A percentile compares a stretch with the other conserved stretches of the same genome.
Evolutionary conservation across 2,888 invertebrate genomes (phyloP).

Genomic region (Bedellia somnulentella): DNA sequence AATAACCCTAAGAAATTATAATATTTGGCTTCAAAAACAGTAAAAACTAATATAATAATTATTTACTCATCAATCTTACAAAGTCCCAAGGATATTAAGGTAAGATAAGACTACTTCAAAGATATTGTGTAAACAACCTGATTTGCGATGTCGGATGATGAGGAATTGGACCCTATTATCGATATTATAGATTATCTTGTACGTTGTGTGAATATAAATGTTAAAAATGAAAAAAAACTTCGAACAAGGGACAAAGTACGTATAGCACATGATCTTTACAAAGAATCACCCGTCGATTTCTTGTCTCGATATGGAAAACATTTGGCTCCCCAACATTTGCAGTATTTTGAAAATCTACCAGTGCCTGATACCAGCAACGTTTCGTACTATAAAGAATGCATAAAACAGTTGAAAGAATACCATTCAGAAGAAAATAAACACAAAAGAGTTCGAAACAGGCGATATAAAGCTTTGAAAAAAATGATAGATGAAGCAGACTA

Average conservation of each 20-base stretch:
- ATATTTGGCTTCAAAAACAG: too few relatives aligned
- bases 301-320: constrained; percentile 76
- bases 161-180: constrained; percentile 33
- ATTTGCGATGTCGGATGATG: constrained; percentile 9
- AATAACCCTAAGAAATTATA: too few relatives aligned
- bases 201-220: constrained; percentile 64
- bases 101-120: background rate
- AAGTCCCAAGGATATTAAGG: too few relatives aligned
- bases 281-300: constrained; percentile 70
- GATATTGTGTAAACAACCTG: background rate
- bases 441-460: constrained; percentile 72
- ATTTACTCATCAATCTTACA: too few relatives aligned
- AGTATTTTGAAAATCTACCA: constrained; percentile 62
- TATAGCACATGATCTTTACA: constrained; percentile 67
- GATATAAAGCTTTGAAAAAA: constrained; percentile 79
- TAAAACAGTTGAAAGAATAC: constrained; percentile 63
- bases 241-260: constrained; percentile 67
- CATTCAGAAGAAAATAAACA: constrained; percentile 50
- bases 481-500: constrained; percentile 72
- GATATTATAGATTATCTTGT: constrained; percentile 67
- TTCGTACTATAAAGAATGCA: constrained; percentile 65
- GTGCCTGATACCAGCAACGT: constrained; percentile 20
- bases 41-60: too few relatives aligned
- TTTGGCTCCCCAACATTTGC: constrained; percentile 68
- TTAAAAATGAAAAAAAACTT: constrained; percentile 81